A percentile compares a stretch with the other conserved stretches of the same genome.
These are phyloP conservation scores for Corythornis madagascariensis DNA, from an alignment of 2,113 vertebrate species.

Conservation along the genomic window DNA sequence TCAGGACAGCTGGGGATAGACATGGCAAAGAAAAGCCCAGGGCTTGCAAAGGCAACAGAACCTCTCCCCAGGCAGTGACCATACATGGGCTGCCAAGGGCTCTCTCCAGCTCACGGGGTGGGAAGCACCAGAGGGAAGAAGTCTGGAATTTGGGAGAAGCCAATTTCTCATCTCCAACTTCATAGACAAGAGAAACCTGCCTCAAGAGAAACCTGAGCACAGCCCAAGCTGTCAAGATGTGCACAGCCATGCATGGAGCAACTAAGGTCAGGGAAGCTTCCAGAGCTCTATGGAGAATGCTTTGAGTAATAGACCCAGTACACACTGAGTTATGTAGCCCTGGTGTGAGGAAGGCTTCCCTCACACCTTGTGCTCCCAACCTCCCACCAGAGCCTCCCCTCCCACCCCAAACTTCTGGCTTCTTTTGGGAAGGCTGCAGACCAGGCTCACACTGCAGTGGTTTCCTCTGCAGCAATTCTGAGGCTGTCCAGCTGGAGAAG, in stretches of 20 bases:
- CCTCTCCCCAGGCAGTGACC: constrained; percentile 6
- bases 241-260: background rate
- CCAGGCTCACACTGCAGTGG: background rate
- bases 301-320: background rate
- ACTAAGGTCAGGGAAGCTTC: background rate
- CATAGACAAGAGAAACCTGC: background rate
- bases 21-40: background rate
- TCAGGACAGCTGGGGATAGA: constrained; percentile 61
- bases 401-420: background rate
- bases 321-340: background rate
- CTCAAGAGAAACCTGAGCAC: background rate
- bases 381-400: background rate
- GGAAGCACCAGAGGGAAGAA: background rate
- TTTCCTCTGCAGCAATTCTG: background rate
- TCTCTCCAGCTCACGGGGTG: background rate
- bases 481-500: background rate
- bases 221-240: background rate
- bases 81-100: constrained; percentile 47
- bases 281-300: background rate
- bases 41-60: background rate
- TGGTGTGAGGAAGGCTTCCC: background rate
- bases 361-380: background rate
- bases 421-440: background rate
- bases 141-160: background rate
- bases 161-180: background rate